These are phyloP conservation scores for Microctonus aethiopoides DNA, from an alignment of 2,888 invertebrate species.

Conservation along the genomic window DNA sequence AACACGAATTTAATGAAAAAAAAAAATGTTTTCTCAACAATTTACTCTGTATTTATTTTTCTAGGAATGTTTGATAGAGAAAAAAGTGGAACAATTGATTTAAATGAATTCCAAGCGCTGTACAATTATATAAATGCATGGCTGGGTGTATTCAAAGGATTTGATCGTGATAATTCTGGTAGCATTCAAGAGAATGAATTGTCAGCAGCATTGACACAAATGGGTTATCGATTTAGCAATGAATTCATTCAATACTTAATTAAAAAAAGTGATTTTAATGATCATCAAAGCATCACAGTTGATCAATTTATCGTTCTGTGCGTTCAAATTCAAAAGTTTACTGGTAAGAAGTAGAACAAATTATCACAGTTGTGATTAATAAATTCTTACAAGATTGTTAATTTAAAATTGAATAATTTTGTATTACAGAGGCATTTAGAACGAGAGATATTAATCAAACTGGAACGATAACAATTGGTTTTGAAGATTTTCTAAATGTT, in stretches of 20 bases:
- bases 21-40: no score
- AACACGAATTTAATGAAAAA: no score
- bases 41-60: conserved; percentile 41
- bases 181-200: conserved; percentile 85
- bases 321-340: conserved; percentile 88
- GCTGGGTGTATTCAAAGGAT: conserved; percentile 85
- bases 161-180: conserved; percentile 88
- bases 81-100: conserved; percentile 84
- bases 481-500: conserved; percentile 91
- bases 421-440: conserved; percentile 80
- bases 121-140: conserved; percentile 91
- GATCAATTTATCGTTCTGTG: conserved; percentile 91
- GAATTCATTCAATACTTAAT: conserved; percentile 81
- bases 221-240: conserved; percentile 88
- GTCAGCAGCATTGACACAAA: conserved; percentile 80
- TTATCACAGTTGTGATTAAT: no score
- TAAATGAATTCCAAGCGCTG: conserved; percentile 86
- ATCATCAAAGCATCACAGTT: conserved; percentile 77
- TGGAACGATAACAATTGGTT: conserved; percentile 85
- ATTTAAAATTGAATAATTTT: conserved; percentile 7
- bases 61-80: conserved; percentile 90
- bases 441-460: conserved; percentile 81
- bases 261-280: conserved; percentile 75
- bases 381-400: conserved; percentile 21
- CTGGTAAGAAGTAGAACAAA: no score